These are phyloP conservation scores for Drosophila quadrilineata DNA, from an alignment of 1,140 invertebrate genomes.

Conservation along the genomic window DNA sequence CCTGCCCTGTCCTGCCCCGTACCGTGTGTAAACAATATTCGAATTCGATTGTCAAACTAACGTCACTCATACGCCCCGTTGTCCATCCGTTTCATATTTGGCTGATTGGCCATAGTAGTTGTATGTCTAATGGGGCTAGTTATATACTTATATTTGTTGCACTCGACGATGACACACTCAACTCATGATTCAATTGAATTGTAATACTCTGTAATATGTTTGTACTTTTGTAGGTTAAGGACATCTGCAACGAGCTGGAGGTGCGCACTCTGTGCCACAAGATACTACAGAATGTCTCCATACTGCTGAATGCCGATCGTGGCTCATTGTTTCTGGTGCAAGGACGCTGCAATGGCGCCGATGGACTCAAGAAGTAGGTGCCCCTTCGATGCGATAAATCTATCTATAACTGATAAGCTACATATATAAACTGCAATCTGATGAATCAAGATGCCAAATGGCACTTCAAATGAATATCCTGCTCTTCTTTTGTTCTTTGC, in stretches of 20 bases:
- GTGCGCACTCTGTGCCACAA: constrained; percentile 96
- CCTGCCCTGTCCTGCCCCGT: not conserved
- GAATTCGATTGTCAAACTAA: constrained; percentile 18
- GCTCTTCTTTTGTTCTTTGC: too few relatives aligned
- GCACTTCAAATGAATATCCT: too few relatives aligned
- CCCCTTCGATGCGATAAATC: not conserved
- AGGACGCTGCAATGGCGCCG: constrained; percentile 84
- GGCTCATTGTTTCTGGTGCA: constrained; percentile 96
- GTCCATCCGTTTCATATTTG: constrained; percentile 6
- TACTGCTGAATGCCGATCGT: constrained; percentile 94
- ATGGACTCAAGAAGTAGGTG: constrained; percentile 80
- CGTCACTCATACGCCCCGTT: constrained; percentile 30
- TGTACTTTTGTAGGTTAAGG: constrained; percentile 87
- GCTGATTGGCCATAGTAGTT: constrained; percentile 20
- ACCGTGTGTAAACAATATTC: constrained; percentile 3
- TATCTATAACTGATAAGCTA: not conserved
- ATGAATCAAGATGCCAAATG: too few relatives aligned
- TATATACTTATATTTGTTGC: constrained; percentile 8
- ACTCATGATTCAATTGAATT: constrained; percentile 17
- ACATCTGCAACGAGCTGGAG: constrained; percentile 97
- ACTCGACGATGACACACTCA: constrained; percentile 9
- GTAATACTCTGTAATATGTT: not conserved
- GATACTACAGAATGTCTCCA: constrained; percentile 97
- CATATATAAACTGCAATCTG: not conserved
- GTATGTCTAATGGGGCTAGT: not conserved